phyloP scores from a whole-genome alignment of 2,113 vertebrate species.

The Pseudolaguvia tuberculata region DNA sequence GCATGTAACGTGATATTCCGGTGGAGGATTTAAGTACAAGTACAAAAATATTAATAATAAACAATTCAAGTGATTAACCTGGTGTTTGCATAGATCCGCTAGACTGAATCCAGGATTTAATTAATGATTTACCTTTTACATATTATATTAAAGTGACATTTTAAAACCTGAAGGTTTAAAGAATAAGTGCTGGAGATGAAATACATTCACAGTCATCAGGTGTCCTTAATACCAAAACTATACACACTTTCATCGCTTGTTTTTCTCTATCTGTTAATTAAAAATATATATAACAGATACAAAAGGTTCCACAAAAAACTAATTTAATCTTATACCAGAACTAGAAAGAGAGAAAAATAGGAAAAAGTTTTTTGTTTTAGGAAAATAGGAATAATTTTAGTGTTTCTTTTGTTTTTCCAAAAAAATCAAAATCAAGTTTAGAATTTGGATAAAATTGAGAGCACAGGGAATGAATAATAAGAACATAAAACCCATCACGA shows the following conservation, averaged over 20 bases:
- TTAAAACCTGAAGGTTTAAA: neutral
- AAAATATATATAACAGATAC: no score
- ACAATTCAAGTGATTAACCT: neutral
- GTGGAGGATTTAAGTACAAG: neutral
- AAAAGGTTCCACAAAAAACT: no score
- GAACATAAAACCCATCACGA: no score
- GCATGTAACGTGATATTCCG: neutral
- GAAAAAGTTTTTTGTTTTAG: neutral
- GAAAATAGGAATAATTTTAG: no score
- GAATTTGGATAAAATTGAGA: neutral
- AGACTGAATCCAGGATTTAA: neutral
- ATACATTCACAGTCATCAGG: conserved; percentile 15
- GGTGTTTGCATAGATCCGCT: conserved; percentile 33
- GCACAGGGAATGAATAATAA: no score
- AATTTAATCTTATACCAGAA: neutral
- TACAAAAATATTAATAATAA: neutral
- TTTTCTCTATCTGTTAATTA: neutral
- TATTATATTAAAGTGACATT: conserved; percentile 11
- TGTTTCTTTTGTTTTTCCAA: no score
- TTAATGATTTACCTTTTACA: neutral
- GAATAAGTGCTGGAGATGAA: conserved; percentile 4
- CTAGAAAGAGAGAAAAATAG: neutral
- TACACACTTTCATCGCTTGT: neutral
- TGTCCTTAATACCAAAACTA: conserved; percentile 12
- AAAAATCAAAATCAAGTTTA: neutral